A percentile compares a stretch with the other conserved stretches of the same genome.
Conservation (phyloP, 2,113 vertebrate species). For the Spea multiplicata region DNA sequence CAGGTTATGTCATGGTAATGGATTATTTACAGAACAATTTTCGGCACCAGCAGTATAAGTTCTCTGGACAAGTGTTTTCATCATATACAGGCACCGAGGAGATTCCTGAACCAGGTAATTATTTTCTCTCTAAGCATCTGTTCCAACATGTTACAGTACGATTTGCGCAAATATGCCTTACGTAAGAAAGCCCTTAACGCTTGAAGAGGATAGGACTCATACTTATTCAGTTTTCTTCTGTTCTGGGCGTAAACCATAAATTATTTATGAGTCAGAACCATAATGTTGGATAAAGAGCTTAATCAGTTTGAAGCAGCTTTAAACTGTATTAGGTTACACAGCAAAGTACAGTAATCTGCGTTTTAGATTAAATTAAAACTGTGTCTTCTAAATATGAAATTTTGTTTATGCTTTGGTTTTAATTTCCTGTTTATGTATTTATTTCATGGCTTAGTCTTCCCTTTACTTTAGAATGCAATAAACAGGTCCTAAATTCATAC, state of each 20-base stretch:
- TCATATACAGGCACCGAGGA: slow-evolving; percentile 94
- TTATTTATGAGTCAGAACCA: neutral
- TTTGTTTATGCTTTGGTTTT: too few relatives aligned
- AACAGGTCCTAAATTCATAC: too few relatives aligned
- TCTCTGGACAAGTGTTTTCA: slow-evolving; percentile 90
- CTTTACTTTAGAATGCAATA: too few relatives aligned
- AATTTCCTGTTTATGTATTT: too few relatives aligned
- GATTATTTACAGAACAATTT: slow-evolving; percentile 98
- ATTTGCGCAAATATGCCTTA: neutral
- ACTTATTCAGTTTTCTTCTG: neutral
- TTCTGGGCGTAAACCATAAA: slow-evolving; percentile 5
- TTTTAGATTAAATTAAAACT: neutral
- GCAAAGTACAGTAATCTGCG: slow-evolving; percentile 1
- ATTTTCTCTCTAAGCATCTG: neutral
- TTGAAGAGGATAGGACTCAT: neutral
- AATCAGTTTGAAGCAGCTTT: neutral
- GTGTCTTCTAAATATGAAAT: too few relatives aligned
- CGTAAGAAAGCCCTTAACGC: neutral
- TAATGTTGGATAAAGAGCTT: slow-evolving; percentile 3
- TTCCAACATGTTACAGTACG: neutral
- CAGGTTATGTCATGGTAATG: slow-evolving; percentile 96
- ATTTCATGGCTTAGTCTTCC: too few relatives aligned
- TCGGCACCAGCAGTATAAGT: slow-evolving; percentile 84
- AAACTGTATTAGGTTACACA: neutral
- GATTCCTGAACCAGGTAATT: slow-evolving; percentile 82